These are phyloP conservation scores for Scomberomorus guttatus DNA, from an alignment of 2,797 vertebrate genomes.

Conservation along the genomic window DNA sequence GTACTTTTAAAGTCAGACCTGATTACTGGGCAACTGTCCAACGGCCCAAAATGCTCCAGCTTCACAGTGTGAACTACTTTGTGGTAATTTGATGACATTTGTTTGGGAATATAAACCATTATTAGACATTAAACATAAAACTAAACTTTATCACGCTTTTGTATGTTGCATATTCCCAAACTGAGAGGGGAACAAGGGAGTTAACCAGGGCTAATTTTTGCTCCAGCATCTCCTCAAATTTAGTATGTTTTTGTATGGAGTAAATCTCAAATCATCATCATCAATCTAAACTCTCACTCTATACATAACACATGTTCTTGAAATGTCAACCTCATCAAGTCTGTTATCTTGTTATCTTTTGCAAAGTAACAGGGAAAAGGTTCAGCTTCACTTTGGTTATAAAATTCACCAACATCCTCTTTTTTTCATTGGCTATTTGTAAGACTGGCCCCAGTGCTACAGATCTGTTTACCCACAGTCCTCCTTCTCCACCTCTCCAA, in stretches of 20 bases:
- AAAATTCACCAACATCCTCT: background rate
- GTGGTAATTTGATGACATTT: no score
- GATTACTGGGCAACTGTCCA: no score
- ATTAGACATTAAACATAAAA: no score
- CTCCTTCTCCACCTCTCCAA: background rate
- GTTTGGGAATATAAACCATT: no score
- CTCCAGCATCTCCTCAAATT: background rate
- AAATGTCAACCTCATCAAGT: slow-evolving; percentile 58
- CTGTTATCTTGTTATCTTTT: slow-evolving; percentile 11
- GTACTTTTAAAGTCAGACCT: background rate
- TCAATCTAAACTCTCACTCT: background rate
- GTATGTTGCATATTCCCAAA: no score
- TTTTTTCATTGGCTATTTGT: background rate
- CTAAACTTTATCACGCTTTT: no score
- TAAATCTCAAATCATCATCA: background rate
- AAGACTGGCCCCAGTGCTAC: background rate
- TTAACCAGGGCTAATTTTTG: no score
- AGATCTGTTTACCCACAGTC: background rate
- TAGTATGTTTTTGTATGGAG: background rate
- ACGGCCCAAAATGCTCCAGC: no score
- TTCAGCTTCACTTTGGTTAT: background rate
- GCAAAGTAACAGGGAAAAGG: slow-evolving; percentile 9
- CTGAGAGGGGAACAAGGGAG: no score
- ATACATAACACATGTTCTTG: slow-evolving; percentile 12
- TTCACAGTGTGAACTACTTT: no score